Evolutionary conservation across 1,140 invertebrate species (phyloP).

Genomic region (Adelges cooleyi): DNA sequence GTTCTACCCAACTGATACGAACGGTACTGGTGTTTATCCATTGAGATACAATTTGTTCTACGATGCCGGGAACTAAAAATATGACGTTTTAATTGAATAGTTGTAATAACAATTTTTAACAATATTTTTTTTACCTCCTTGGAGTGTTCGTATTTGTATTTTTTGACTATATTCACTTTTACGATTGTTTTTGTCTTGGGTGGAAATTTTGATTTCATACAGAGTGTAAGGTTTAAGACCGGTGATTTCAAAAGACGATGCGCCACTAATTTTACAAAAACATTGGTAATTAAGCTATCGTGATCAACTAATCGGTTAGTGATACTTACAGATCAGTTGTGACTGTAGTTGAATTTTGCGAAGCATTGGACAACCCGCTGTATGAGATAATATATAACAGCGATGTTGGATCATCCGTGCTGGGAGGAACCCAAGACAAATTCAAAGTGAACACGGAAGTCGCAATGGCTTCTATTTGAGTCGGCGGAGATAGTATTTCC

Average conservation of each 20-base stretch:
- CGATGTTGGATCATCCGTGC: not conserved
- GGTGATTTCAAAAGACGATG: slow-evolving; percentile 41
- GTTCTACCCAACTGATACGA: slow-evolving; percentile 43
- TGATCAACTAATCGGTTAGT: too few relatives aligned
- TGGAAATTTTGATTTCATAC: slow-evolving; percentile 49
- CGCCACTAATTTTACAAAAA: slow-evolving; percentile 37
- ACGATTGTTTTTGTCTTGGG: slow-evolving; percentile 38
- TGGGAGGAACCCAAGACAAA: slow-evolving; percentile 40
- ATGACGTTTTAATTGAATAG: too few relatives aligned
- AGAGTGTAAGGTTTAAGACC: slow-evolving; percentile 47
- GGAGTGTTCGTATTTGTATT: slow-evolving; percentile 44
- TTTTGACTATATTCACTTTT: slow-evolving; percentile 41
- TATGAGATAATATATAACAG: slow-evolving; percentile 10
- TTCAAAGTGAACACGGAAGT: slow-evolving; percentile 41
- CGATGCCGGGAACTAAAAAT: slow-evolving; percentile 43
- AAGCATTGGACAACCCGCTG: not conserved
- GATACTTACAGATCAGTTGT: not conserved
- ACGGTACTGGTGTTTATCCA: slow-evolving; percentile 41
- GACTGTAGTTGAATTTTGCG: not conserved
- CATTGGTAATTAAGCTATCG: too few relatives aligned
- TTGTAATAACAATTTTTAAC: too few relatives aligned
- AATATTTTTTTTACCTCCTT: slow-evolving; percentile 39
- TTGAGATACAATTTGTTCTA: slow-evolving; percentile 43
- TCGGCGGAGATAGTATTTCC: slow-evolving; percentile 36
- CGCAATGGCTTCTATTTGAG: slow-evolving; percentile 41